Conservation (phyloP, 2,888 invertebrate species). For the Yponomeuta evonymella region DNA sequence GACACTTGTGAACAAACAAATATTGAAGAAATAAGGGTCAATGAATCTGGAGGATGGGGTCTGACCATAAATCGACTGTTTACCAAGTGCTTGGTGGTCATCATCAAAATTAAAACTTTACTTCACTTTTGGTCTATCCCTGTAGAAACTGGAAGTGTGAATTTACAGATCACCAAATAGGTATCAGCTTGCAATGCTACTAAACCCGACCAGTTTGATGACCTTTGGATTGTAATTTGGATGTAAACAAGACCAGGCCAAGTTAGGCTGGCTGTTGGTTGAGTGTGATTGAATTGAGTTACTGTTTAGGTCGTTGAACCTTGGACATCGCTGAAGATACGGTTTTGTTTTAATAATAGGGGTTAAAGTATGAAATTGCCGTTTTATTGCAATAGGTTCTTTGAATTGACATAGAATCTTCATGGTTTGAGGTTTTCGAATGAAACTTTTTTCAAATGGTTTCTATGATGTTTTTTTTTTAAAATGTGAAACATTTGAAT, state of each 20-base stretch:
- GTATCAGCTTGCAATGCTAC: neutral
- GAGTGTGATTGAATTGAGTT: neutral
- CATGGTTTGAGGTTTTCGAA: too few species aligned
- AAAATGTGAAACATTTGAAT: too few species aligned
- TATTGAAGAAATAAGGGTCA: neutral
- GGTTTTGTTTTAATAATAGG: neutral
- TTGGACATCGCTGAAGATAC: neutral
- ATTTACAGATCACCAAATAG: neutral
- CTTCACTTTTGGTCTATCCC: neutral
- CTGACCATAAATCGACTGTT: neutral
- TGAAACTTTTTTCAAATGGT: too few species aligned
- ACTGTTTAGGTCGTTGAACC: slow-evolving; percentile 1
- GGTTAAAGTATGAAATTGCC: too few species aligned
- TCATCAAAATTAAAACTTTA: neutral
- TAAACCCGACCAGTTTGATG: neutral
- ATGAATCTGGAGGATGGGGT: neutral
- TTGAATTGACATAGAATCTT: too few species aligned
- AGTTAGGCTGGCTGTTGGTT: neutral
- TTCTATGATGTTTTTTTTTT: too few species aligned
- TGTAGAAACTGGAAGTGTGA: neutral
- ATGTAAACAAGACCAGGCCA: neutral
- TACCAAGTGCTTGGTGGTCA: neutral
- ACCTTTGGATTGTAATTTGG: neutral
- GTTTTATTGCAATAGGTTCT: too few species aligned
- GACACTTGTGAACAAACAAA: neutral